Evolutionary conservation across 2,797 vertebrate genomes (phyloP).

Genomic region (Holocentrus rufus): DNA sequence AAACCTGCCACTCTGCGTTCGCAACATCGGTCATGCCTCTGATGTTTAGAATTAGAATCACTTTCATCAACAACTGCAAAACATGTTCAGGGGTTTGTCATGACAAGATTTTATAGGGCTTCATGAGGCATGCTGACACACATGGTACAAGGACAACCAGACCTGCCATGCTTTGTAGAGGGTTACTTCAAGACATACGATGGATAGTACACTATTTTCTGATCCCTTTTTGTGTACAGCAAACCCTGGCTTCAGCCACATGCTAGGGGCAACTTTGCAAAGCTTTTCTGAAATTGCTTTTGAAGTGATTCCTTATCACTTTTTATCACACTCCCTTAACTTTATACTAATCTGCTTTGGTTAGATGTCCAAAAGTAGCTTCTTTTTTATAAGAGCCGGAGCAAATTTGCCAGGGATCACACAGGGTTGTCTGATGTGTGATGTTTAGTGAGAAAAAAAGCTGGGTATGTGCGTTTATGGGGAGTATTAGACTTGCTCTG

Average conservation of each 20-base stretch:
- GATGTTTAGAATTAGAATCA: conserved; percentile 52
- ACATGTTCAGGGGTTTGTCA: conserved; percentile 45
- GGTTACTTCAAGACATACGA: conserved; percentile 48
- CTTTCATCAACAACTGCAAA: conserved; percentile 59
- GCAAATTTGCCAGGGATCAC: conserved; percentile 53
- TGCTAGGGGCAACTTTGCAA: conserved; percentile 40
- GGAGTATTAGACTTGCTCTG: conserved; percentile 57
- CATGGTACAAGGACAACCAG: conserved; percentile 39
- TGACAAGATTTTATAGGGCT: conserved; percentile 57
- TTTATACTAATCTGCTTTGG: conserved; percentile 59
- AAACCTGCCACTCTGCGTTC: conserved; percentile 47
- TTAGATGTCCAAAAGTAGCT: conserved; percentile 42
- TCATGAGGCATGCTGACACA: conserved; percentile 33
- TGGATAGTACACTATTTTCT: conserved; percentile 47
- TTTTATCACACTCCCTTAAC: conserved; percentile 53
- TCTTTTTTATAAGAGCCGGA: conserved; percentile 16
- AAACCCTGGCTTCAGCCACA: conserved; percentile 36
- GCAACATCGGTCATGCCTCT: conserved; percentile 25
- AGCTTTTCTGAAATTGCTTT: conserved; percentile 34
- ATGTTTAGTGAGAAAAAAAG: conserved; percentile 44
- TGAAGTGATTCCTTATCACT: conserved; percentile 28
- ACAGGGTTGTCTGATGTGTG: conserved; percentile 49
- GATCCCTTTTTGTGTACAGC: conserved; percentile 42
- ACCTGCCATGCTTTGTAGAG: conserved; percentile 41
- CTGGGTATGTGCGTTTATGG: conserved; percentile 51